Base-by-base conservation (phyloP, 2,797 vertebrate species). In the Semaprochilodus insignis region DNA sequence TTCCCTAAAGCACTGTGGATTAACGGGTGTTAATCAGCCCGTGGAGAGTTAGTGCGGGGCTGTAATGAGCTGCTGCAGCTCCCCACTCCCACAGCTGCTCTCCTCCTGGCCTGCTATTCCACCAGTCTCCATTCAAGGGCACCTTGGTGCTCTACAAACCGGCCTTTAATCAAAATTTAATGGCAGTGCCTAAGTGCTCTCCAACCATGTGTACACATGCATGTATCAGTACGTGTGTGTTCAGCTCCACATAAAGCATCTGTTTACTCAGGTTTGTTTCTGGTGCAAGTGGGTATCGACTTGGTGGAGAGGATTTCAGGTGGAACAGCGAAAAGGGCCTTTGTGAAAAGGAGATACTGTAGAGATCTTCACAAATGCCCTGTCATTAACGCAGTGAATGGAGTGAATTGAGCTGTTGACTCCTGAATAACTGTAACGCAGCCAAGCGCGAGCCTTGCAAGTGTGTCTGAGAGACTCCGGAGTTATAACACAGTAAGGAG, bases 11-110 rank as follows among this genome's bases (percentile, higher is more conserved):
- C 59, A 23, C 25, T 11, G 57, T 40, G 62, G 66, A 80, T 54
- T 44, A 63, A 80, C 77, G 67, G 71, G 27, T 77, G 73, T 80
- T 84, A 84, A 84, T 86, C 78, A 75, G 59, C 25, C 44, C 62
- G 40, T 23, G 60, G 55, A 66, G 75, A 69, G 60, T 84, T 65
- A 66, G 19, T 5, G 13, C 5, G n/a, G n/a, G 69, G 74, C 60
- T 27, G 66, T 86, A 84, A 82, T 84, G 54, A 81, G 57, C 27
- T 79, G 40, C 65, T 52, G 57, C 34, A 76, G 65, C 66, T 62
- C 16, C 67, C 44, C 62, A 44, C 78, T 59, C n/a, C 34, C 23
- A 62, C 70, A 19, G 25, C 27, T 31, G 51, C 60, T 21, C 60
- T 15, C 60, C 34, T 21, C 52, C n/a, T 16, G 34, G 16, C 55